Percentiles rank a stretch among this genome's conserved stretches.
Evolutionary conservation across 53 echinoderm and acorn worm species (phyloP).

Genomic region (Pentamera pediparva): DNA sequence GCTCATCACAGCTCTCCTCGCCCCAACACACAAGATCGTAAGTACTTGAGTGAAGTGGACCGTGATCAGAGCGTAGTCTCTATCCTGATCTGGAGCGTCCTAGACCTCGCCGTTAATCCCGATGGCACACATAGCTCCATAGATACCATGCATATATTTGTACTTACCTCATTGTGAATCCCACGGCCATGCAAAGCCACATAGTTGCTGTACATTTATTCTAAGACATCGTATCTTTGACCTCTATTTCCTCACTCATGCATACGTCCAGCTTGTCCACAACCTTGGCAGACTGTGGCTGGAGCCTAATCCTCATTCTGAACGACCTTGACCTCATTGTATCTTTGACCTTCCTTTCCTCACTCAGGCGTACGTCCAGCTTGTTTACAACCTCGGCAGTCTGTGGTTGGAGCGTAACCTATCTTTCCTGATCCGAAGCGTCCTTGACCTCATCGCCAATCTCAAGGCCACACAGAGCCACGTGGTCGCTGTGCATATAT

Average conservation of each 20-base stretch:
- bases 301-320: conserved; percentile 82
- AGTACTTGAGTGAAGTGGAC: too few species aligned
- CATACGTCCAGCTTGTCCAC: conserved; percentile 72
- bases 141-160: too few species aligned
- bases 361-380: conserved; percentile 84
- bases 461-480: conserved; percentile 95
- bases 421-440: conserved; percentile 65
- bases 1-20: too few species aligned
- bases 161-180: too few species aligned
- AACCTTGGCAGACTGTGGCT: conserved; percentile 95
- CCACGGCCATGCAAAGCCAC: too few species aligned
- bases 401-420: conserved; percentile 96
- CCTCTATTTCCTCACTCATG: conserved; percentile 21
- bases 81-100: conserved; percentile 57
- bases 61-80: too few species aligned
- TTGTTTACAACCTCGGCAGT: conserved; percentile 82
- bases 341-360: too few species aligned
- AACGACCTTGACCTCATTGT: conserved; percentile 73
- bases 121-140: conserved; percentile 78
- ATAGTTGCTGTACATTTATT: too few species aligned
- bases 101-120: conserved; percentile 71
- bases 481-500: conserved; percentile 98
- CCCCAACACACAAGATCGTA: too few species aligned
- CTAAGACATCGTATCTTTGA: neutral
- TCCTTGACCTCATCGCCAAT: conserved; percentile 78